Conservation (phyloP, 2,113 vertebrate genomes). For the Calonectris borealis region DNA sequence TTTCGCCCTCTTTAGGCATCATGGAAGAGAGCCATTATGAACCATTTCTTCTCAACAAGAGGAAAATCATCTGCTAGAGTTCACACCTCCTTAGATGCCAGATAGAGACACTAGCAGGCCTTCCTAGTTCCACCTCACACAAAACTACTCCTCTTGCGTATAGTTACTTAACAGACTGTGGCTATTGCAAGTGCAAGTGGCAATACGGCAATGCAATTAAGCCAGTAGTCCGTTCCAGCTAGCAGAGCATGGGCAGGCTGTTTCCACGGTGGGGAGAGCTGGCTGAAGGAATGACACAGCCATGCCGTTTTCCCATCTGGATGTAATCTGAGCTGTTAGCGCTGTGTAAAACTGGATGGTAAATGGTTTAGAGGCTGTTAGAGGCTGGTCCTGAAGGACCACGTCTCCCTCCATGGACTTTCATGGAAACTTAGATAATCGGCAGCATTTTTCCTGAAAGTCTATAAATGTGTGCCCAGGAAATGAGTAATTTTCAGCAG, state of each 20-base stretch:
- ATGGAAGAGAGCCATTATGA: not conserved
- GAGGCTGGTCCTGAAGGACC: not conserved
- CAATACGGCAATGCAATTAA: not conserved
- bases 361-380: constrained; percentile 19
- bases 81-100: not conserved
- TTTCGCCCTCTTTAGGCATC: not conserved
- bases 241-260: not conserved
- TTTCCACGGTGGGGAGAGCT: not conserved
- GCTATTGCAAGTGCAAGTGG: not conserved
- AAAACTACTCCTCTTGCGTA: not conserved
- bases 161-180: not conserved
- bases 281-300: not conserved
- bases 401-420: not conserved
- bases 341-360: not conserved
- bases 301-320: not conserved
- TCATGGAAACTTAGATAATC: not conserved
- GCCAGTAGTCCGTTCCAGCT: not conserved
- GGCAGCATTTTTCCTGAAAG: not conserved
- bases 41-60: not conserved
- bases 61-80: not conserved
- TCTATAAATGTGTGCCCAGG: not conserved
- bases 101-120: not conserved
- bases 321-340: not conserved
- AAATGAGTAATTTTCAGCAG: not conserved
- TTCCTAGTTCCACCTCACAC: not conserved